Conservation (phyloP, 2,888 invertebrate species). For the Hydroisotoma schaefferi region DNA sequence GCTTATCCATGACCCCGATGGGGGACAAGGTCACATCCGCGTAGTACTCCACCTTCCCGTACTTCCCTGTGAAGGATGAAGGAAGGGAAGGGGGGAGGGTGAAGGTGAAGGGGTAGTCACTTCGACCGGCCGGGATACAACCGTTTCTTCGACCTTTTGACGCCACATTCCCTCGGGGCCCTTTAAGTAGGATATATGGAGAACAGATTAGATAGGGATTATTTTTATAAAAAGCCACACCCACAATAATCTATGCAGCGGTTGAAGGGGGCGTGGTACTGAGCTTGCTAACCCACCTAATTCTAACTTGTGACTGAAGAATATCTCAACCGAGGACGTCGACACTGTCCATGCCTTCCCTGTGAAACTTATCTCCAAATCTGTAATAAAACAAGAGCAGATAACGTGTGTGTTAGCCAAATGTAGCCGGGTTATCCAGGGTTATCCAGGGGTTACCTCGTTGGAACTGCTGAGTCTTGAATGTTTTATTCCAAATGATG, state of each 20-base stretch:
- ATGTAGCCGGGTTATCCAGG: background rate
- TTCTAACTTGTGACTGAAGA: conserved; percentile 36
- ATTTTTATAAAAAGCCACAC: background rate
- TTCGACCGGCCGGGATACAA: conserved; percentile 30
- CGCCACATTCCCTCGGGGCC: background rate
- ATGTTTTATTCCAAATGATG: conserved; percentile 35
- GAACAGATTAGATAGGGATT: background rate
- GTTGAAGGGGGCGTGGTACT: too few relatives aligned
- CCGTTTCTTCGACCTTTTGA: conserved; percentile 12
- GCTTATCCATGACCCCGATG: conserved; percentile 26
- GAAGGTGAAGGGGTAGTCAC: conserved; percentile 33
- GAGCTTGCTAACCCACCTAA: conserved; percentile 21
- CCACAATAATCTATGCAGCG: background rate
- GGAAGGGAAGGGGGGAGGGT: conserved; percentile 37
- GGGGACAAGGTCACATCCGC: conserved; percentile 35
- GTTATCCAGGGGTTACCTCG: conserved; percentile 26
- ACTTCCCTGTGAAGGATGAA: conserved; percentile 34
- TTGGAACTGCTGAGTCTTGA: conserved; percentile 33
- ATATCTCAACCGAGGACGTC: conserved; percentile 40
- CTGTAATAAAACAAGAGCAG: conserved; percentile 11
- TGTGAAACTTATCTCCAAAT: conserved; percentile 37
- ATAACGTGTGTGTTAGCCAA: too few relatives aligned
- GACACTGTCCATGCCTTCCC: conserved; percentile 41
- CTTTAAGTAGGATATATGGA: too few relatives aligned
- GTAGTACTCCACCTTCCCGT: conserved; percentile 41